Evolutionary conservation across 2,888 invertebrate genomes (phyloP).

Genomic region (Habrosyne pyritoides): DNA sequence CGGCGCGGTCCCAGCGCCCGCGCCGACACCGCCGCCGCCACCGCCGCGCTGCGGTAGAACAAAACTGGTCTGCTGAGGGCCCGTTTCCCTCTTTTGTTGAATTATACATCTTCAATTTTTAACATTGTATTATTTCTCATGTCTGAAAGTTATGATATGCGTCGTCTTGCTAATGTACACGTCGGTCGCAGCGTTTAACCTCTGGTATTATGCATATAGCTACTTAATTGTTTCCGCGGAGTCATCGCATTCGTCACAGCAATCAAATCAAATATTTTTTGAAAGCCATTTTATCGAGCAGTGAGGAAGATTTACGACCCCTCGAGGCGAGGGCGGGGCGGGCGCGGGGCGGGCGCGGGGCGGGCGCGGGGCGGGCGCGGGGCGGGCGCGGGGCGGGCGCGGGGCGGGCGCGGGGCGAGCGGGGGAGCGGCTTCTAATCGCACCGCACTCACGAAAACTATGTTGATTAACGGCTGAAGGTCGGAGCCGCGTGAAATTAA

Average conservation of each 20-base stretch:
- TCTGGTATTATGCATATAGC: not conserved
- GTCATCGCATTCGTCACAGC: not conserved
- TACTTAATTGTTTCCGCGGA: not conserved
- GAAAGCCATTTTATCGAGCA: not conserved
- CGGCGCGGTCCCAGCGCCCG: not conserved
- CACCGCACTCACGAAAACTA: not conserved
- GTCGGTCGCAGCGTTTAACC: not conserved
- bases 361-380: not conserved
- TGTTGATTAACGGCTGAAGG: not conserved
- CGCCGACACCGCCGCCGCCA: too few species aligned
- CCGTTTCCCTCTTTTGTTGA: too few species aligned
- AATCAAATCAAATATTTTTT: not conserved
- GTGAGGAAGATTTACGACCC: not conserved
- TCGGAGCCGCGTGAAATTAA: not conserved
- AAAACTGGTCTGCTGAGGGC: too few species aligned
- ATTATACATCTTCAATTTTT: not conserved
- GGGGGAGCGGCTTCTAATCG: not conserved
- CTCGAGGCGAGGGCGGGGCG: not conserved
- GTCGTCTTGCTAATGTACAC: not conserved
- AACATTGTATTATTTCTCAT: not conserved
- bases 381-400: too few species aligned
- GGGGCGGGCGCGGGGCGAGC: not conserved
- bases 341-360: not conserved
- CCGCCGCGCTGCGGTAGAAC: too few species aligned
- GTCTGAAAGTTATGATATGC: too few species aligned